Conservation (phyloP, 2,888 invertebrate species). For the Coremacera marginata region DNA sequence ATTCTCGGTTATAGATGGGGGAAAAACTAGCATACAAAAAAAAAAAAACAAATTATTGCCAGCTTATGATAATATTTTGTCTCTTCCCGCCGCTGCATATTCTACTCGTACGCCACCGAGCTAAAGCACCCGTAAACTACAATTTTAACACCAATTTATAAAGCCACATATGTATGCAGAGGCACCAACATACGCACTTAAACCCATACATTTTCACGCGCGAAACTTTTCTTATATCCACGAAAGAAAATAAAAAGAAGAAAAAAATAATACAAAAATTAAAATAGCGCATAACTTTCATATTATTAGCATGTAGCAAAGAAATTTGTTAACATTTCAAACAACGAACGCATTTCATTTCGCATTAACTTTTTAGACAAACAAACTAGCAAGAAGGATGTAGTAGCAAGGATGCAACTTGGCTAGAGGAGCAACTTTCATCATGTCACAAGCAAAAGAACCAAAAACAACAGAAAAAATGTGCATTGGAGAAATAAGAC, state of each 20-base stretch:
- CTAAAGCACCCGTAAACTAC: not conserved
- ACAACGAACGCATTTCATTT: slow-evolving; percentile 34
- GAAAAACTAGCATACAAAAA: too few species aligned
- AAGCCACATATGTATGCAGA: not conserved
- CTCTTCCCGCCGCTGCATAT: not conserved
- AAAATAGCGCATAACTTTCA: slow-evolving; percentile 3
- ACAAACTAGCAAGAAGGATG: not conserved
- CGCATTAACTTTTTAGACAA: slow-evolving; percentile 34
- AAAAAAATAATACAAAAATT: not conserved
- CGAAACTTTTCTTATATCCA: not conserved
- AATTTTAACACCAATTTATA: not conserved
- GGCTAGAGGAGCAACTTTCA: slow-evolving; percentile 13
- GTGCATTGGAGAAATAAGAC: not conserved
- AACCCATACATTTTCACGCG: not conserved
- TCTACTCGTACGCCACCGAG: not conserved
- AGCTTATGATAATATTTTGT: too few species aligned
- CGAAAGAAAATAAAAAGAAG: not conserved
- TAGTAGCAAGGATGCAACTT: not conserved
- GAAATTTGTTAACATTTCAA: slow-evolving; percentile 30
- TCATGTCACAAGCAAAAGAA: slow-evolving; percentile 10
- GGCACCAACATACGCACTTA: not conserved
- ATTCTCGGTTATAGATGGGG: too few species aligned
- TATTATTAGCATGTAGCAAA: slow-evolving; percentile 23
- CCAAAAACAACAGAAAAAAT: not conserved
- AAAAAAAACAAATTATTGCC: too few species aligned